Evolutionary conservation across 1,140 invertebrate genomes (phyloP), one percentile per base, ranked within the genome.

Genomic region (Trachelipus rathkii): DNA sequence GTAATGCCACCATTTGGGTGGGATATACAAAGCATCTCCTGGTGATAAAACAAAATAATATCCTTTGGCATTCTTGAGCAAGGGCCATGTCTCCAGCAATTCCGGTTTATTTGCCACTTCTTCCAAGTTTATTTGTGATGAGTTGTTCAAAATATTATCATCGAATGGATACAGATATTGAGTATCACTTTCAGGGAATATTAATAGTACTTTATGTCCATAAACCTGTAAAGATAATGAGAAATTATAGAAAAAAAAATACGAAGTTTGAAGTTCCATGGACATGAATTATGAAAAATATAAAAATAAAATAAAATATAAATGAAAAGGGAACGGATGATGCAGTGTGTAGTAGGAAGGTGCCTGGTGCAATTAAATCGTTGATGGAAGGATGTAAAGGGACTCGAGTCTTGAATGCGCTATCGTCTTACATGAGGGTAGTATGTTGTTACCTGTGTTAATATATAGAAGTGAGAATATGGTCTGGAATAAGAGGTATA

Each of bases 181-280:
- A 0, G 89, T 89, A 82, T 94, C 89, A 68, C 89, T 83, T 2
- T 91, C 90, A 60, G 89, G 84, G 84, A 92, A 97, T 43, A 99
- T 85, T 75, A 95, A 89, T 50, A 99, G 86, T 82, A 90, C 89
- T 85, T 98, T 99, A 70, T 87, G 87, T 0, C 96, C 97, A 83
- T 96, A 89, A 24, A 94, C 89, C 79, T 78, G 67, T n/a, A 43
- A 70, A 24, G 11, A 23, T 21, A 70, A 70, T 33, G 6, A 33
- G 33, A 3, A 6, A 33, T 33, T 3, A 3, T 33, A 33, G 33
- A 6, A 33, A 33, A 33, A n/a, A 33, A 33, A 33, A 33, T 33
- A 33, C 6, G 2, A 33, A 33, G 33, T 33, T 33, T 33, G 33
- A 33, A 33, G 1, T 6, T 6, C 33, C 1, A 33, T 33, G 33